Evolutionary conservation across 2,113 vertebrate genomes (phyloP).

Genomic region (Micromys minutus): DNA sequence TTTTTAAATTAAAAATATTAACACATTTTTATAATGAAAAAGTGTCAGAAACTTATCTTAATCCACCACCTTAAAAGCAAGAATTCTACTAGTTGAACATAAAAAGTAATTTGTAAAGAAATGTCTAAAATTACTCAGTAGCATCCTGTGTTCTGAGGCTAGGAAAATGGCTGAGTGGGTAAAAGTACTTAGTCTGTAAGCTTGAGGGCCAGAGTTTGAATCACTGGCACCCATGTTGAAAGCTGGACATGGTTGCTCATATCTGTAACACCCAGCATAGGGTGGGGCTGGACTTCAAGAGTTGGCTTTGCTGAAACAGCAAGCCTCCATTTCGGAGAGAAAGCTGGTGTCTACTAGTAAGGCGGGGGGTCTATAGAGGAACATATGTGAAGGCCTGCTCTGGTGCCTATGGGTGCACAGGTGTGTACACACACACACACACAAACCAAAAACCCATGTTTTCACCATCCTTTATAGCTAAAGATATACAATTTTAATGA

Average conservation of each 20-base stretch:
- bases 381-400: background rate
- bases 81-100: background rate
- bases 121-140: slow-evolving; percentile 17
- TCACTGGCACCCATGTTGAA: background rate
- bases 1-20: slow-evolving; percentile 22
- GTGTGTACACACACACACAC: background rate
- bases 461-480: background rate
- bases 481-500: slow-evolving; percentile 26
- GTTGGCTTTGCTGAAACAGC: background rate
- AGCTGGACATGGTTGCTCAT: too few species aligned
- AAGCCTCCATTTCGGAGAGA: too few species aligned
- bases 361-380: background rate
- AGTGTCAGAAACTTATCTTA: slow-evolving; percentile 21
- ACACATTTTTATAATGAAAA: slow-evolving; percentile 20
- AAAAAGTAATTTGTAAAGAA: slow-evolving; percentile 57
- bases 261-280: background rate
- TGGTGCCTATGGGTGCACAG: background rate
- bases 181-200: background rate
- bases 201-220: background rate
- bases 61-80: background rate
- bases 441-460: background rate
- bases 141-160: background rate
- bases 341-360: background rate
- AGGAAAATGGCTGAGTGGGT: background rate
- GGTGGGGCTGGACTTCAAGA: background rate